These are phyloP conservation scores for Torymus tubicola DNA, from an alignment of 2,888 invertebrate genomes.

Conservation along the genomic window DNA sequence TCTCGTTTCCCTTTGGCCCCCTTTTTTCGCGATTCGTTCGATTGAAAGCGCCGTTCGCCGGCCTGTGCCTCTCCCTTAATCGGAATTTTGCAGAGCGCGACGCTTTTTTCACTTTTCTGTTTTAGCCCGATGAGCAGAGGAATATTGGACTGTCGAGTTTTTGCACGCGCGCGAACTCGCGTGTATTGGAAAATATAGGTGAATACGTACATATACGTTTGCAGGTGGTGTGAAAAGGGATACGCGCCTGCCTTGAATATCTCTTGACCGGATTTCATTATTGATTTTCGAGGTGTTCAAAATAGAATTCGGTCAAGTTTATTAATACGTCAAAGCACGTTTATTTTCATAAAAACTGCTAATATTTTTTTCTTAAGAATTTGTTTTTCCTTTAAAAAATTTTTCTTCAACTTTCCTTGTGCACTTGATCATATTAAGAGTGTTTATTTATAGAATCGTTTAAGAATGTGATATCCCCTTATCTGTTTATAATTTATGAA, in stretches of 20 bases:
- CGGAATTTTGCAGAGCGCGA: not conserved
- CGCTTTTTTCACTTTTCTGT: not conserved
- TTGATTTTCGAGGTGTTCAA: slow-evolving; percentile 16
- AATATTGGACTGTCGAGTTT: not conserved
- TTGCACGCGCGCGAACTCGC: not conserved
- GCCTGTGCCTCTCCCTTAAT: not conserved
- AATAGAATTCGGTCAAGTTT: not conserved
- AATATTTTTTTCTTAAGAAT: too few species aligned
- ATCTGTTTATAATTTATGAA: too few species aligned
- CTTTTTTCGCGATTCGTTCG: not conserved
- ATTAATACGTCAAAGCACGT: too few species aligned
- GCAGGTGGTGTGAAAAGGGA: slow-evolving; percentile 4
- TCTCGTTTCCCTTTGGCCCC: not conserved
- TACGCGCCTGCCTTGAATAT: not conserved
- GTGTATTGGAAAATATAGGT: too few species aligned
- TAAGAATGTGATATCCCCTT: too few species aligned
- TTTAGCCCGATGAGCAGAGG: not conserved
- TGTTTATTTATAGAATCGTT: too few species aligned
- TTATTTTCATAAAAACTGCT: too few species aligned
- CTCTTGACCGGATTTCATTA: slow-evolving; percentile 8
- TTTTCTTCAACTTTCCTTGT: too few species aligned
- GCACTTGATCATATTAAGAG: too few species aligned
- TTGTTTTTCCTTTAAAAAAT: too few species aligned
- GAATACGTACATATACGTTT: too few species aligned
- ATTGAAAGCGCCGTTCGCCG: not conserved